Conservation (phyloP, 2,113 vertebrate species). For the Periophthalmodon schlosseri region DNA sequence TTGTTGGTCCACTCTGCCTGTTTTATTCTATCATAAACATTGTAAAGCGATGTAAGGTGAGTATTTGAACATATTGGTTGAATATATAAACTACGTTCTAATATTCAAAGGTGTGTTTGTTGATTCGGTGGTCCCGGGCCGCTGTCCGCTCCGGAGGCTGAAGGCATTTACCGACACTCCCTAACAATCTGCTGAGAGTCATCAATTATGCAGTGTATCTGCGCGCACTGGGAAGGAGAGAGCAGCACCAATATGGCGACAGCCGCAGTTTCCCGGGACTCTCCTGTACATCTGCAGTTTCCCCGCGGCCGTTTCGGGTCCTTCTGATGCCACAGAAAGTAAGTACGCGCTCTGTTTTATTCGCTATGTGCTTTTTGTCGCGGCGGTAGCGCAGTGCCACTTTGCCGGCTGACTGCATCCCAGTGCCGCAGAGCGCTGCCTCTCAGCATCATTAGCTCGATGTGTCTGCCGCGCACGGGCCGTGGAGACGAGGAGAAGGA, state of each 20-base stretch:
- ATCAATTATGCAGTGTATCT: slow-evolving; percentile 88
- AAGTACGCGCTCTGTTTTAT: slow-evolving; percentile 70
- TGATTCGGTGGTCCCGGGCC: slow-evolving; percentile 63
- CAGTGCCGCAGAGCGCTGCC: slow-evolving; percentile 86
- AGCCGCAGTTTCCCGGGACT: slow-evolving; percentile 89
- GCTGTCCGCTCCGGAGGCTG: slow-evolving; percentile 63
- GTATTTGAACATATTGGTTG: neutral
- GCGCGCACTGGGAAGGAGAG: slow-evolving; percentile 82
- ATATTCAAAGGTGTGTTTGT: slow-evolving; percentile 23
- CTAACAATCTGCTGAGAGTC: slow-evolving; percentile 86
- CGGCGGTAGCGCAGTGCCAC: slow-evolving; percentile 37
- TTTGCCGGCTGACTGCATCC: slow-evolving; percentile 74
- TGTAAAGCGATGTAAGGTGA: neutral
- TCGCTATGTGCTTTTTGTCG: slow-evolving; percentile 45
- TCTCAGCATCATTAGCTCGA: slow-evolving; percentile 71
- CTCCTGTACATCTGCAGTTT: slow-evolving; percentile 82
- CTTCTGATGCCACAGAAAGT: slow-evolving; percentile 81
- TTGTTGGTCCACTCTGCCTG: neutral
- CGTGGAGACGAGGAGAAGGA: slow-evolving; percentile 32
- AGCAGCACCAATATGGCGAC: slow-evolving; percentile 92
- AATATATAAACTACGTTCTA: neutral
- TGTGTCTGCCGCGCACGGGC: slow-evolving; percentile 52
- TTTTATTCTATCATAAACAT: neutral
- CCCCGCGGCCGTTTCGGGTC: slow-evolving; percentile 78
- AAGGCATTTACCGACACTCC: slow-evolving; percentile 80